Conservation (phyloP, 37 sponge, comb jelly and placozoan species). For the Ianthella basta region DNA sequence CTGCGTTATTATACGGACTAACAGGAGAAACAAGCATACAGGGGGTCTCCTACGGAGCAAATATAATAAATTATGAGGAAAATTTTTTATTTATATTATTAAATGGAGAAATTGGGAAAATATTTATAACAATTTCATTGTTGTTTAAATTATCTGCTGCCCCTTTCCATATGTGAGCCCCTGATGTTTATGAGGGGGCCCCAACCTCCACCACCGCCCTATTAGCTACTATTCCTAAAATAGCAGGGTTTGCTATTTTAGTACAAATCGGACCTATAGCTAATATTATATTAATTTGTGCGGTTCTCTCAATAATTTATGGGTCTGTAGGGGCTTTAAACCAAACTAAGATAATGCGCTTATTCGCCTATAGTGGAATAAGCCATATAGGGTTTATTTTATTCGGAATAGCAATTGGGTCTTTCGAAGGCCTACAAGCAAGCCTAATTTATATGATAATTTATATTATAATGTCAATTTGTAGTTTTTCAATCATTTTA, state of each 20-base stretch:
- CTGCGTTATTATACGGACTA: constrained; percentile 60
- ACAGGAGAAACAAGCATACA: constrained; percentile 68
- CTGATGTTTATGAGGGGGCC: constrained; percentile 82
- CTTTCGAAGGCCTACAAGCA: constrained; percentile 76
- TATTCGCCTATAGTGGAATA: constrained; percentile 85
- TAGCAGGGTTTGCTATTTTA: constrained; percentile 65
- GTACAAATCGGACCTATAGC: constrained; percentile 62
- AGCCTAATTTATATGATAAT: constrained; percentile 72
- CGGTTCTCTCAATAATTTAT: constrained; percentile 63
- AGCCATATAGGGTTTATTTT: constrained; percentile 80
- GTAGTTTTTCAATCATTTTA: constrained; percentile 73
- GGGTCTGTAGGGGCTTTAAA: constrained; percentile 81
- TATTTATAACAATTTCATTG: constrained; percentile 67
- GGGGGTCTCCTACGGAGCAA: constrained; percentile 15
- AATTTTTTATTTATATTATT: constrained; percentile 25
- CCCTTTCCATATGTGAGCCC: constrained; percentile 83
- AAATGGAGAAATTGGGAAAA: constrained; percentile 33
- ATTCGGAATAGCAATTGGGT: constrained; percentile 65
- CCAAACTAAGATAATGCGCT: constrained; percentile 74
- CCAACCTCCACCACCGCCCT: constrained; percentile 60
- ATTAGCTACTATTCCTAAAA: constrained; percentile 65
- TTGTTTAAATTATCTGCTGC: constrained; percentile 69
- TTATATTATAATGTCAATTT: constrained; percentile 76
- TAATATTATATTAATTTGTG: constrained; percentile 67
- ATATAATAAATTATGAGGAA: background rate